Evolutionary conservation across 2,888 invertebrate genomes (phyloP).

Genomic region (Drosophila borborema): DNA sequence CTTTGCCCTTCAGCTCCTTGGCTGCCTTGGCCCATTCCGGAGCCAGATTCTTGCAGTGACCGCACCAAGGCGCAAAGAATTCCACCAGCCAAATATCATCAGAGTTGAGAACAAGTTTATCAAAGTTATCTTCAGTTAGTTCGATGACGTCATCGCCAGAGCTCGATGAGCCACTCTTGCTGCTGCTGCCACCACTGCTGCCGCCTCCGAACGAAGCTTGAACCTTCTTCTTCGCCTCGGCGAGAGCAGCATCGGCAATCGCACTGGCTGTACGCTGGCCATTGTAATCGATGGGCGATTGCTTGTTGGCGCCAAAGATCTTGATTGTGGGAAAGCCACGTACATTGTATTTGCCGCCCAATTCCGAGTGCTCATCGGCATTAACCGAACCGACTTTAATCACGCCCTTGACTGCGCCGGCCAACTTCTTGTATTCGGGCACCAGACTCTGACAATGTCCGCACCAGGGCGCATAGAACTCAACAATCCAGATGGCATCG

Average conservation of each 20-base stretch:
- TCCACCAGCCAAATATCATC: slow-evolving; percentile 99
- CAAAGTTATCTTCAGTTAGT: slow-evolving; percentile 98
- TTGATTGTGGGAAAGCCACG: slow-evolving; percentile 98
- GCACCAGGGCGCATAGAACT: slow-evolving; percentile 96
- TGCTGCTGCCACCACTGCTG: slow-evolving; percentile 67
- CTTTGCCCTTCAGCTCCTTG: slow-evolving; percentile 96
- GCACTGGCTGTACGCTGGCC: slow-evolving; percentile 94
- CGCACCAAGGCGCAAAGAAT: slow-evolving; percentile 99
- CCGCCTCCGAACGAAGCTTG: slow-evolving; percentile 89
- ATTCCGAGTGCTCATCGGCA: slow-evolving; percentile 94
- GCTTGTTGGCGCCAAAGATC: slow-evolving; percentile 94
- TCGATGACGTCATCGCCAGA: slow-evolving; percentile 89
- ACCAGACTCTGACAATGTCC: slow-evolving; percentile 95
- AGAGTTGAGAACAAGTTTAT: slow-evolving; percentile 94
- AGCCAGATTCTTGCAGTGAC: slow-evolving; percentile 97
- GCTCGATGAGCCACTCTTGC: slow-evolving; percentile 52
- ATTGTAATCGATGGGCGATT: slow-evolving; percentile 92
- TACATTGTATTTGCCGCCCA: slow-evolving; percentile 93
- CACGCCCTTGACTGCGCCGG: slow-evolving; percentile 96
- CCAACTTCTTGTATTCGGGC: slow-evolving; percentile 97
- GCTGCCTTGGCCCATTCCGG: slow-evolving; percentile 99
- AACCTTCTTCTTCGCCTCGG: slow-evolving; percentile 91
- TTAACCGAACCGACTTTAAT: slow-evolving; percentile 97
- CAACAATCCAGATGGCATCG: slow-evolving; percentile 97
- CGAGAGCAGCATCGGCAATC: slow-evolving; percentile 94